Evolutionary conservation across 1,140 invertebrate species (phyloP), one percentile per base, ranked within the genome.

Genomic region (Ceratosolen fusciceps): DNA sequence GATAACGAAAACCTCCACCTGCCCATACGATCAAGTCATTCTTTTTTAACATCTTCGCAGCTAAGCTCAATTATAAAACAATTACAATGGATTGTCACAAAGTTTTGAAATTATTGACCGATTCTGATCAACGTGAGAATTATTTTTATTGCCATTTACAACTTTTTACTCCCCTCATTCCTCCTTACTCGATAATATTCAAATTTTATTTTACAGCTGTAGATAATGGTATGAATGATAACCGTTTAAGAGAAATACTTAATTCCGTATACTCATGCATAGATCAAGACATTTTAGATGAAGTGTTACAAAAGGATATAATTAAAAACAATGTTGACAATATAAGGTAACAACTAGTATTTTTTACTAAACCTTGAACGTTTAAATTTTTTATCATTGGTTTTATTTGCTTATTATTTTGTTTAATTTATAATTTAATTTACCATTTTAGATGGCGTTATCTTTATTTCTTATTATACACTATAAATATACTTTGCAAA

Each of bases 361-460:
- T 71, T 31, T 60, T 74, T 31, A 49, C 7, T 47, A 62, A 4
- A 62, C 3, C 0, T 19, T 8, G 0, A 34, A 34, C 19, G 19
- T 34, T 2, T 29, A 34, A 65, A 37, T 21, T 65, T n/a, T 34
- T 21, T 19, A 65, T 5, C 24, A 34, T 34, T 65, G 7, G 37
- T 65, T 14, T 24, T 12, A 60, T 26, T 26, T 19, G 10, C 14
- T 16, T 19, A 52, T 8, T 7, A 43, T 43, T 12, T 43, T n/a
- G n/a, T n/a, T n/a, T 43, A 43, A 65, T 26, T 37, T 65, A 65
- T 37, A 37, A 65, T 2, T 34, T 34, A 65, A 10, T 37, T 60
- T 73, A 5, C 26, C 54, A 31, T 62, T 78, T 39, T 39, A 88
- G 86, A 52, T 84, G 83, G 74, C 77, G 83, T 52, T 89, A 89